These are phyloP conservation scores for Trisateles emortualis DNA, from an alignment of 2,888 invertebrate species.

Conservation along the genomic window DNA sequence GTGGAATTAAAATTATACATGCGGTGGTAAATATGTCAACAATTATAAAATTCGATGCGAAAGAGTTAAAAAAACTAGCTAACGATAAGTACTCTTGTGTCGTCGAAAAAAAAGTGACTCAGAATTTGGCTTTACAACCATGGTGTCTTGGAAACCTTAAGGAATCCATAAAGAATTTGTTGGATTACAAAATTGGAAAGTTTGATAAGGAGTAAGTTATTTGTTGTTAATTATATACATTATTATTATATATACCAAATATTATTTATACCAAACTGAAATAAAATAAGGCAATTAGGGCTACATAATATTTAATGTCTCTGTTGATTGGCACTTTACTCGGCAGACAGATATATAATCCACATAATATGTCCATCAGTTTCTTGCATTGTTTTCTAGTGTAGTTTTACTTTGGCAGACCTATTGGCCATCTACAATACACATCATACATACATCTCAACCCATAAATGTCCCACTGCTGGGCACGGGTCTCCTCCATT, in stretches of 20 bases:
- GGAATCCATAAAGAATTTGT: constrained; percentile 86
- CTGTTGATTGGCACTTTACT: no score
- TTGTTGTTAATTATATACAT: background rate
- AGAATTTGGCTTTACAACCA: constrained; percentile 88
- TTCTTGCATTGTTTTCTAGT: no score
- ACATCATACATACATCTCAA: no score
- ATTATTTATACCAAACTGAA: no score
- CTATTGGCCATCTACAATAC: no score
- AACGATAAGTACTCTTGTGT: constrained; percentile 87
- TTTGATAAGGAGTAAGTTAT: constrained; percentile 88
- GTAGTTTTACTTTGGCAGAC: no score
- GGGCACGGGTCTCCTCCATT: no score
- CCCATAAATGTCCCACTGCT: no score
- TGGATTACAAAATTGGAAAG: constrained; percentile 87
- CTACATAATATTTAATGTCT: no score
- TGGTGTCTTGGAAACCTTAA: constrained; percentile 88
- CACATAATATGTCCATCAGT: no score
- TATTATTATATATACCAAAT: background rate
- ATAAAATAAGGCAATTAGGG: no score
- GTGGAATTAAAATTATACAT: constrained; percentile 25
- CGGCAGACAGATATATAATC: no score
- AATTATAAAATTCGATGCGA: constrained; percentile 82
- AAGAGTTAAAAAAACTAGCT: constrained; percentile 84
- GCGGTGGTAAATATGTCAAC: constrained; percentile 70
- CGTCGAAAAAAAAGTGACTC: constrained; percentile 81